Conservation (phyloP, 1,140 invertebrate genomes). For the Heliconius melpomene region DNA sequence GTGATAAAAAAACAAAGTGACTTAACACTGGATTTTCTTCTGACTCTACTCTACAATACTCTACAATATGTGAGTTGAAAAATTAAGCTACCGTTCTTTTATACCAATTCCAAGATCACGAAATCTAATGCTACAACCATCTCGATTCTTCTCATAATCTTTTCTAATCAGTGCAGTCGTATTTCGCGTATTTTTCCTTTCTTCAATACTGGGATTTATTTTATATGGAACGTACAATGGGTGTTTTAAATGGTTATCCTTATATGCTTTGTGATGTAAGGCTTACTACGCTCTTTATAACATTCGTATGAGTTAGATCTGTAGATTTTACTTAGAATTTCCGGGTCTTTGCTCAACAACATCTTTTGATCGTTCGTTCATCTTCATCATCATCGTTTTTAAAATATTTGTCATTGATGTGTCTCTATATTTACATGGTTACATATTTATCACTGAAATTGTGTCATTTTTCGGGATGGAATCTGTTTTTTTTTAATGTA, state of each 20-base stretch:
- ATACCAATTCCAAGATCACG: background rate
- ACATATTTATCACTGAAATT: no score
- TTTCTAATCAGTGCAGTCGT: constrained; percentile 44
- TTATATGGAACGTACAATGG: constrained; percentile 14
- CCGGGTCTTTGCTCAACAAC: background rate
- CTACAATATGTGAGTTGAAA: background rate
- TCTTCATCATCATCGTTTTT: no score
- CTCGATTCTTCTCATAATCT: constrained; percentile 41
- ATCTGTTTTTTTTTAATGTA: no score
- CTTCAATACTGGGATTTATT: constrained; percentile 22
- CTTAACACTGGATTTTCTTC: no score
- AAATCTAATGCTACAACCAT: constrained; percentile 27
- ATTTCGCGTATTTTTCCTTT: constrained; percentile 22
- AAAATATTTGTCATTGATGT: background rate
- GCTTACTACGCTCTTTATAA: background rate
- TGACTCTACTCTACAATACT: no score
- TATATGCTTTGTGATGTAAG: constrained; percentile 14
- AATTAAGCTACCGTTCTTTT: background rate
- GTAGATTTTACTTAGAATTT: background rate
- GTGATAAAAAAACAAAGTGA: no score
- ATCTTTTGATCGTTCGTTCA: background rate
- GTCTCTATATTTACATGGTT: background rate
- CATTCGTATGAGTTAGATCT: background rate
- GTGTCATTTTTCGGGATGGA: no score
- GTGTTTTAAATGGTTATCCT: constrained; percentile 15